Evolutionary conservation across 2,797 vertebrate species (phyloP).

Genomic region (Psittacula derbiana): DNA sequence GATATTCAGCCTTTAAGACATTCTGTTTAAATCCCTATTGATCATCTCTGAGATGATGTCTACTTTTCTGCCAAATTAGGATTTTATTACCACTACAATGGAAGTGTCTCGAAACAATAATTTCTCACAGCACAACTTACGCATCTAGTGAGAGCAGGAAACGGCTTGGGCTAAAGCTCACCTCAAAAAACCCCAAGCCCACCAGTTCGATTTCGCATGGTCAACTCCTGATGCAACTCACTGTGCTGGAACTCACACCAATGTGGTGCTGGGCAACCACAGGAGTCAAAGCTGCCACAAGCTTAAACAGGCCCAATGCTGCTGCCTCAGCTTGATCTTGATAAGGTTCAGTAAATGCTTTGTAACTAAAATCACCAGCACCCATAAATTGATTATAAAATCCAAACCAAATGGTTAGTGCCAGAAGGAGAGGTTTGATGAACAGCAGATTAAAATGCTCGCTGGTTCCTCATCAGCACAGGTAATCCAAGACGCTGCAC

Average conservation of each 20-base stretch:
- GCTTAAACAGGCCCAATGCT: rapidly evolving
- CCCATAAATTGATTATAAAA: neutral
- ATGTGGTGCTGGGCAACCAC: rapidly evolving
- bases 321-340: neutral
- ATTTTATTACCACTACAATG: neutral
- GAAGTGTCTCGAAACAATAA: neutral
- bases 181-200: neutral
- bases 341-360: neutral
- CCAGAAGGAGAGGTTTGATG: neutral
- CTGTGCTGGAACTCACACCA: rapidly evolving
- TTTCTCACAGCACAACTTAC: neutral
- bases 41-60: neutral
- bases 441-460: rapidly evolving
- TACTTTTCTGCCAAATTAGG: neutral
- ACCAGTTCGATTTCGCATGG: rapidly evolving
- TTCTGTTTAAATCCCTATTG: neutral
- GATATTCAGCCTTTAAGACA: neutral
- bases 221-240: neutral
- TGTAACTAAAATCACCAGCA: neutral
- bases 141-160: neutral
- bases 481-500: rapidly evolving
- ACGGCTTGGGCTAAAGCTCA: rapidly evolving
- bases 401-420: rapidly evolving
- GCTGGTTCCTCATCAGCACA: neutral
- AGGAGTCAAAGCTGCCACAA: rapidly evolving